These are phyloP conservation scores for Carpatolechia fugitivella DNA, from an alignment of 2,888 invertebrate genomes.

Conservation along the genomic window DNA sequence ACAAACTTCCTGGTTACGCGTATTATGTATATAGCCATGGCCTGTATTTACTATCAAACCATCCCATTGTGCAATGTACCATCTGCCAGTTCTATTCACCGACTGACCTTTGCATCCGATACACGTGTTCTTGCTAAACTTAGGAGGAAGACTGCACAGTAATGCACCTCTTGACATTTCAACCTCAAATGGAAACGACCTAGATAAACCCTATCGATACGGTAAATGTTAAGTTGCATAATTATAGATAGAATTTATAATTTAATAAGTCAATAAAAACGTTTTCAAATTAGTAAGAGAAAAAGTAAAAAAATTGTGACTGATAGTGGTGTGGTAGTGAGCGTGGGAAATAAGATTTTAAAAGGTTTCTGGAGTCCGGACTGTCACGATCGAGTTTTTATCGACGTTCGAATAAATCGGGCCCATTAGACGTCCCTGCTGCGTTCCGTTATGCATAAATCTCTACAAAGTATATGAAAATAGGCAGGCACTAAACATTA, in stretches of 20 bases:
- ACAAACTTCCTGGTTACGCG: not conserved
- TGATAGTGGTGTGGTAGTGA: constrained; percentile 35
- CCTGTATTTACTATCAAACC: constrained; percentile 25
- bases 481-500: not conserved
- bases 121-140: constrained; percentile 57
- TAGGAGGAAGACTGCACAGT: constrained; percentile 28
- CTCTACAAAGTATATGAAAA: constrained; percentile 2
- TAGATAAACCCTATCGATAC: constrained; percentile 1
- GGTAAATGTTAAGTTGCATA: not conserved
- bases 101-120: constrained; percentile 56
- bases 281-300: constrained; percentile 25
- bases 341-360: constrained; percentile 61
- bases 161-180: constrained; percentile 43
- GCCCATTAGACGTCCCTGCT: constrained; percentile 25
- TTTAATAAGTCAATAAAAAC: not conserved
- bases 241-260: not conserved
- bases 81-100: constrained; percentile 66
- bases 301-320: constrained; percentile 45
- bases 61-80: constrained; percentile 51
- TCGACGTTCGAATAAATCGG: constrained; percentile 40
- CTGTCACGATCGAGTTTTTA: constrained; percentile 58
- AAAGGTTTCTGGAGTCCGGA: constrained; percentile 29
- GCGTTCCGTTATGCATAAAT: not conserved
- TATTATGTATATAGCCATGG: constrained; percentile 33
- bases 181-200: constrained; percentile 10